Percentiles rank a stretch among this genome's conserved stretches.
Conservation (phyloP, 1,140 invertebrate genomes). For the Sitodiplosis mosellana region DNA sequence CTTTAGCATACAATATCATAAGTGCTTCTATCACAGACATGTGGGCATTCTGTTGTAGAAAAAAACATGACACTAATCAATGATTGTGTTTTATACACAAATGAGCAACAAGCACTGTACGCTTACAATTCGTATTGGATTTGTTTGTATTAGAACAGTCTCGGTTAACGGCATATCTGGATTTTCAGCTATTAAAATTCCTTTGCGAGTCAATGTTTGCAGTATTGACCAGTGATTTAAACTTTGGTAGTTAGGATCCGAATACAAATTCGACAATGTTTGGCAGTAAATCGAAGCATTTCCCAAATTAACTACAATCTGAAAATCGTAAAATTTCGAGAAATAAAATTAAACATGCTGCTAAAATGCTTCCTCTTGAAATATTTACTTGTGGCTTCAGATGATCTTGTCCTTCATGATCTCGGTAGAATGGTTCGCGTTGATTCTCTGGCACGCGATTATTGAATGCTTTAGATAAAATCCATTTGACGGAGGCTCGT, state of each 20-base stretch:
- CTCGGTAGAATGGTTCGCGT: conserved; percentile 83
- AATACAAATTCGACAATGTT: conserved; percentile 89
- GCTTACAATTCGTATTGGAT: conserved; percentile 65
- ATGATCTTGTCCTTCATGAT: conserved; percentile 87
- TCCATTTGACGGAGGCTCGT: conserved; percentile 91
- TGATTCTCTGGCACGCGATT: conserved; percentile 88
- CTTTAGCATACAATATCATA: conserved; percentile 87
- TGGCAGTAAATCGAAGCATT: conserved; percentile 93
- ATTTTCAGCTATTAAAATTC: conserved; percentile 69
- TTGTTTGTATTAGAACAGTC: conserved; percentile 88
- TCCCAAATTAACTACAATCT: conserved; percentile 70
- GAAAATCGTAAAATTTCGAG: not conserved
- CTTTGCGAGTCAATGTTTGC: conserved; percentile 80
- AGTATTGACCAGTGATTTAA: conserved; percentile 87
- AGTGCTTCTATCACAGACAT: conserved; percentile 93
- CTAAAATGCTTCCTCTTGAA: not conserved
- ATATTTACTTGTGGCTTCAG: conserved; percentile 56
- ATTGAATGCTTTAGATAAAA: conserved; percentile 91
- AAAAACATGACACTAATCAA: no score
- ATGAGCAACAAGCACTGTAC: not conserved
- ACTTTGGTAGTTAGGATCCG: conserved; percentile 88
- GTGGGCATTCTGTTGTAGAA: conserved; percentile 67
- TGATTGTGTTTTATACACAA: not conserved
- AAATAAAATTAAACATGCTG: not conserved
- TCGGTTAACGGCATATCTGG: conserved; percentile 80